These are phyloP conservation scores for Elymnias hypermnestra DNA, from an alignment of 1,140 invertebrate genomes.

Conservation along the genomic window DNA sequence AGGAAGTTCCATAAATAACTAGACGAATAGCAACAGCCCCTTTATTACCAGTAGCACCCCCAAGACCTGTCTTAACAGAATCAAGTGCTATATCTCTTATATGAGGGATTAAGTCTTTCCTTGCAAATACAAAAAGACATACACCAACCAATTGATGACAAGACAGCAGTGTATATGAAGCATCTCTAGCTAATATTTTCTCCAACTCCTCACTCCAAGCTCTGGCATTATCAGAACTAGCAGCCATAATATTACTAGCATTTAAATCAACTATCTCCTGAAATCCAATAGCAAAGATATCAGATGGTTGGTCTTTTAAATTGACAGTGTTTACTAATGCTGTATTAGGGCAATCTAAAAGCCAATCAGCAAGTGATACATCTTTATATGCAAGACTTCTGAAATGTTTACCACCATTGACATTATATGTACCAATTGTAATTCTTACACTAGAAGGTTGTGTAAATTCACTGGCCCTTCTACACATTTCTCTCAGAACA, in stretches of 20 bases:
- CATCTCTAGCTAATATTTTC: constrained; percentile 92
- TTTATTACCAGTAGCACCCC: constrained; percentile 97
- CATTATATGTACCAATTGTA: constrained; percentile 97
- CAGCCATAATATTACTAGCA: constrained; percentile 98
- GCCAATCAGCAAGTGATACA: constrained; percentile 94
- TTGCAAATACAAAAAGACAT: constrained; percentile 96
- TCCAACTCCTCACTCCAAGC: constrained; percentile 97
- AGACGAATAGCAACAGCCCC: constrained; percentile 97
- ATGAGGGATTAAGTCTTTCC: constrained; percentile 89
- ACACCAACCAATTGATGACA: constrained; percentile 98
- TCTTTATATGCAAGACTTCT: constrained; percentile 97
- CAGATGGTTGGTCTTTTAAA: constrained; percentile 81
- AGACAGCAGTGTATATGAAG: constrained; percentile 93
- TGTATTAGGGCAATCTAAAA: constrained; percentile 86
- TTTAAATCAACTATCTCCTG: constrained; percentile 99
- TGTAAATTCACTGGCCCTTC: constrained; percentile 90
- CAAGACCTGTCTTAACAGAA: constrained; percentile 97
- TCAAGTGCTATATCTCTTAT: constrained; percentile 95
- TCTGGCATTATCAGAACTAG: constrained; percentile 96
- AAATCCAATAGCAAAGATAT: constrained; percentile 98
- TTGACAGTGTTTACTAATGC: constrained; percentile 77
- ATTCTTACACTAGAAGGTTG: constrained; percentile 84
- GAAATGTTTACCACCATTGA: constrained; percentile 99
- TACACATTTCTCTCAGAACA: constrained; percentile 88
- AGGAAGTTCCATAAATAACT: constrained; percentile 92